Conservation (phyloP, 2,113 vertebrate species). For the Ginglymostoma cirratum region DNA sequence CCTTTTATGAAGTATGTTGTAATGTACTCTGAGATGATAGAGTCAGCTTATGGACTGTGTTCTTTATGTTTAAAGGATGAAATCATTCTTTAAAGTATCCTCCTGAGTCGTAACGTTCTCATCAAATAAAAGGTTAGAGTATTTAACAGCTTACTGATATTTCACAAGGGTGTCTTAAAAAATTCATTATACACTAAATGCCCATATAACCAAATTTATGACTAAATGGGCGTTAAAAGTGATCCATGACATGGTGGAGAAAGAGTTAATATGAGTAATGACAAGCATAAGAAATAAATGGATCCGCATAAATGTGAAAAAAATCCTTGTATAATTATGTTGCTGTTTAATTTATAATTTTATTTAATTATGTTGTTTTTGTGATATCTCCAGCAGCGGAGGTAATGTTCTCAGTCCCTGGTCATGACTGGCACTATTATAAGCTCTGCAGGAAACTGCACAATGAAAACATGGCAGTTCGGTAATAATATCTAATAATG, state of each 20-base stretch:
- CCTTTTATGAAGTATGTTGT: background rate
- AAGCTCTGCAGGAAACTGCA: conserved; percentile 44
- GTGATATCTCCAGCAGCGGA: conserved; percentile 42
- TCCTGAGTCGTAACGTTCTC: background rate
- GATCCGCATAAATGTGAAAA: background rate
- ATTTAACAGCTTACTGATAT: background rate
- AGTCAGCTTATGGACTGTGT: background rate
- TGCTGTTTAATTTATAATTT: conserved; percentile 39
- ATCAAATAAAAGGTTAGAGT: background rate
- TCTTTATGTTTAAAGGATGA: background rate
- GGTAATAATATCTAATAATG: conserved; percentile 34
- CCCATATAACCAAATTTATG: background rate
- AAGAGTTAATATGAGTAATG: conserved; percentile 18
- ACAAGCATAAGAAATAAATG: conserved; percentile 11
- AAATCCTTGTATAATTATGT: conserved; percentile 50
- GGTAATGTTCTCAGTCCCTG: conserved; percentile 41
- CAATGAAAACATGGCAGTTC: conserved; percentile 17
- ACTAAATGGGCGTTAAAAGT: no score
- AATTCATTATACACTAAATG: background rate
- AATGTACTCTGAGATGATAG: background rate
- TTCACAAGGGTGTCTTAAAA: background rate
- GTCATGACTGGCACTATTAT: conserved; percentile 45
- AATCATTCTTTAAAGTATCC: background rate
- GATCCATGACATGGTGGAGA: background rate
- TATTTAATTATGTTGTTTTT: conserved; percentile 48